phyloP scores from a whole-genome alignment of 2,888 invertebrate genomes.

The Cabera pusaria region DNA sequence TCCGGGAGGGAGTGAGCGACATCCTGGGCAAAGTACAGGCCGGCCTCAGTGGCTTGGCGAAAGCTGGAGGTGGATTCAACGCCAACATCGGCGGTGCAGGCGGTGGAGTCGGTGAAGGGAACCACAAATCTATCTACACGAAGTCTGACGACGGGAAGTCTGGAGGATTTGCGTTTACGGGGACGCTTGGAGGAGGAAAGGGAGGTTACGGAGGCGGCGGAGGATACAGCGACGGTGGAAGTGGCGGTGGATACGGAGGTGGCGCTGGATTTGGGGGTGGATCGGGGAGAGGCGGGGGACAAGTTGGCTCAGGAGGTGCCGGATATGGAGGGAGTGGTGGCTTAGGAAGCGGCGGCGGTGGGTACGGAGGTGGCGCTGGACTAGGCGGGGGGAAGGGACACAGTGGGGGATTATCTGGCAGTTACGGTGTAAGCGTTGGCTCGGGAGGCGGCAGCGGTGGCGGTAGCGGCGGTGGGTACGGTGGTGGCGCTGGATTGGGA shows the following conservation, averaged over 20 bases:
- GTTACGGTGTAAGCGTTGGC: constrained; percentile 19
- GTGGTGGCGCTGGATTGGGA: constrained; percentile 24
- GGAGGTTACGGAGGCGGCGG: constrained; percentile 72
- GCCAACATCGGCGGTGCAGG: constrained; percentile 33
- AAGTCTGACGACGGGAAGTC: constrained; percentile 72
- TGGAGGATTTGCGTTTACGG: constrained; percentile 71
- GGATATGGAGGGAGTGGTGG: constrained; percentile 18
- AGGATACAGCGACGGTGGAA: constrained; percentile 41
- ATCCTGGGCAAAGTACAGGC: constrained; percentile 54
- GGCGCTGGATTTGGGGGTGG: constrained; percentile 36
- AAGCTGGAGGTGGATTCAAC: constrained; percentile 32
- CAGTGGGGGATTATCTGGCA: constrained; percentile 10
- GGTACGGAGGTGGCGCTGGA: constrained; percentile 26
- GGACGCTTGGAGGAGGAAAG: constrained; percentile 56
- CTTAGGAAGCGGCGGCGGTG: constrained; percentile 33
- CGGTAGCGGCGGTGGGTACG: constrained; percentile 38
- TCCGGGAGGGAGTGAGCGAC: constrained; percentile 51
- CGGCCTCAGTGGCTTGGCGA: constrained; percentile 44
- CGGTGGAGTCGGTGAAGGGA: constrained; percentile 38
- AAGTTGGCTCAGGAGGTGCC: constrained; percentile 10
- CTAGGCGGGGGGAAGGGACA: constrained; percentile 9
- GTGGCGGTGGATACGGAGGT: constrained; percentile 28
- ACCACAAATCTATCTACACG: constrained; percentile 59
- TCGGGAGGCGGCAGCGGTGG: constrained; percentile 12
- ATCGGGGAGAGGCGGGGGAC: constrained; percentile 15